These are phyloP conservation scores for Lacerta viridis DNA, from an alignment of 2,797 vertebrate species.

Conservation along the genomic window DNA sequence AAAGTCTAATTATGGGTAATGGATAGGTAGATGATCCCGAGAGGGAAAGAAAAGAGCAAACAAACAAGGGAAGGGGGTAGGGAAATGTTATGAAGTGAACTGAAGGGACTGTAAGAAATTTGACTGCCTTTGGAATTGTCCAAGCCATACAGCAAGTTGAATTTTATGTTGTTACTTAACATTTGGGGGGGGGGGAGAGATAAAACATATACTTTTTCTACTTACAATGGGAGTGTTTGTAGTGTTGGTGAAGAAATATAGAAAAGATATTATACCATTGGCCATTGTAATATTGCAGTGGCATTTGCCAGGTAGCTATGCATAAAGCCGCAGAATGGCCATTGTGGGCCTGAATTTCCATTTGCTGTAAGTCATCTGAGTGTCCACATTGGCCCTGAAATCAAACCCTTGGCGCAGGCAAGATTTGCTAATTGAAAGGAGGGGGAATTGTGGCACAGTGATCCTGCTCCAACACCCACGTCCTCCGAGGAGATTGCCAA, in stretches of 20 bases:
- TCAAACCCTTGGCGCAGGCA: background rate
- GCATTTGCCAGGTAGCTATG: background rate
- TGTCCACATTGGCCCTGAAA: background rate
- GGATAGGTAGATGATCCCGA: too few relatives aligned
- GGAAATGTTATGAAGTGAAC: too few relatives aligned
- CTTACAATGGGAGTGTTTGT: too few relatives aligned
- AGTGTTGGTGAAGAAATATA: background rate
- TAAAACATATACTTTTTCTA: too few relatives aligned
- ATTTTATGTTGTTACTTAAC: too few relatives aligned
- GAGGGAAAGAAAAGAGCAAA: too few relatives aligned
- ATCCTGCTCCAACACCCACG: constrained; percentile 8
- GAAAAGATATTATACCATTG: background rate
- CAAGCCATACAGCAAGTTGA: too few relatives aligned
- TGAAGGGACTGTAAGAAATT: too few relatives aligned
- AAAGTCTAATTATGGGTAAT: too few relatives aligned
- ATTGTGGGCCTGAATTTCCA: background rate
- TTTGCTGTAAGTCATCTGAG: background rate
- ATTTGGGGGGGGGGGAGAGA: too few relatives aligned
- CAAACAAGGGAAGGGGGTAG: too few relatives aligned
- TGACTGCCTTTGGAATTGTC: too few relatives aligned
- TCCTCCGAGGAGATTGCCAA: constrained; percentile 11
- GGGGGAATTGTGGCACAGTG: constrained; percentile 8
- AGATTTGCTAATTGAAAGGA: constrained; percentile 26
- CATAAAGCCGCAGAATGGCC: background rate
- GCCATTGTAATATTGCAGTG: background rate